phyloP scores from a whole-genome alignment of 1,140 invertebrate genomes.

The Drosophila gunungcola region DNA sequence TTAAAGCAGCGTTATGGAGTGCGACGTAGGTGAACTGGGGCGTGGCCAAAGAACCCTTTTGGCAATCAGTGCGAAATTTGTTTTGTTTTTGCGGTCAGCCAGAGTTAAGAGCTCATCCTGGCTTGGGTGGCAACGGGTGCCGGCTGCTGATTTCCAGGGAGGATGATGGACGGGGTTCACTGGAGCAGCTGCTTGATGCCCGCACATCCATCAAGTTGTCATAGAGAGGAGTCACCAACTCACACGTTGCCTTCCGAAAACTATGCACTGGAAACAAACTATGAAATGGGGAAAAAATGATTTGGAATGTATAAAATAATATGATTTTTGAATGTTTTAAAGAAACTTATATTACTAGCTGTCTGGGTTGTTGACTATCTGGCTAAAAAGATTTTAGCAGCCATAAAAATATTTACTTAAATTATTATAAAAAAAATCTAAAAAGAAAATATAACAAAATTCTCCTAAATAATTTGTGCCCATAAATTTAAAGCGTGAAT shows the following conservation, averaged over 20 bases:
- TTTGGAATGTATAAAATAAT: too few species aligned
- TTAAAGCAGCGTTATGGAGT: slow-evolving; percentile 63
- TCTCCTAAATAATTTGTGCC: too few species aligned
- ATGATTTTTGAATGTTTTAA: too few species aligned
- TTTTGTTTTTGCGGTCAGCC: slow-evolving; percentile 59
- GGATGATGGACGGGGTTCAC: slow-evolving; percentile 9
- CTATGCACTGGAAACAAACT: slow-evolving; percentile 11
- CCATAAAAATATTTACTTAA: too few species aligned
- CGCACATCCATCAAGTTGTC: slow-evolving; percentile 73
- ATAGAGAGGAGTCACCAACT: slow-evolving; percentile 24
- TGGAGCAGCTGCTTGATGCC: slow-evolving; percentile 38
- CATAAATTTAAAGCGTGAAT: too few species aligned
- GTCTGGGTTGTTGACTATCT: too few species aligned
- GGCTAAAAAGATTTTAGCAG: too few species aligned
- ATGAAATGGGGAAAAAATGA: too few species aligned
- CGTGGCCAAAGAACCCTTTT: slow-evolving; percentile 59
- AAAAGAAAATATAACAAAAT: too few species aligned
- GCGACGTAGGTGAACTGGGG: slow-evolving; percentile 36
- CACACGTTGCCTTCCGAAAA: slow-evolving; percentile 3
- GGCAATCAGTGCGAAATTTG: slow-evolving; percentile 67
- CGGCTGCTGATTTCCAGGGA: not conserved
- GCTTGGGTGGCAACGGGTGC: not conserved
- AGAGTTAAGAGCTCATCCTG: slow-evolving; percentile 31
- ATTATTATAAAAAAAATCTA: too few species aligned
- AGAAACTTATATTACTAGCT: too few species aligned